Percentiles rank a stretch among this genome's conserved stretches.
Evolutionary conservation across 2,888 invertebrate genomes (phyloP).

Genomic region (Bibio marci): DNA sequence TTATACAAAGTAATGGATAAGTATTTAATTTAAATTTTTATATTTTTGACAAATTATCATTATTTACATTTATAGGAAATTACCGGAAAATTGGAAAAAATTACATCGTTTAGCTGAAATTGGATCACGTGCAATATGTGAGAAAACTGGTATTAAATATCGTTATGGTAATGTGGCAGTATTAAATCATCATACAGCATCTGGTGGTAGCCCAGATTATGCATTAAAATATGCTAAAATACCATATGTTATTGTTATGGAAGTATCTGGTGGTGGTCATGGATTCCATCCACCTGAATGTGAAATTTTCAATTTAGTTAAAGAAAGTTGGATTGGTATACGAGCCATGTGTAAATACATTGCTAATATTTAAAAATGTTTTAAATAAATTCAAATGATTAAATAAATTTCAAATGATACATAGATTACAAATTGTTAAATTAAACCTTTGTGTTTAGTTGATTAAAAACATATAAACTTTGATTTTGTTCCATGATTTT

Average conservation of each 20-base stretch:
- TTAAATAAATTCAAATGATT: background rate
- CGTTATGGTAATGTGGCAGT: constrained; percentile 24
- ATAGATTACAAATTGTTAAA: too few species aligned
- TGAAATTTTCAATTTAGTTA: constrained; percentile 20
- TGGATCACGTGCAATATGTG: constrained; percentile 22
- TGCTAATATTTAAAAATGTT: constrained; percentile 8
- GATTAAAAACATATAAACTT: too few species aligned
- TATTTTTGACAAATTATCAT: too few species aligned
- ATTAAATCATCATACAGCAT: constrained; percentile 19
- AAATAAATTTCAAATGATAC: too few species aligned
- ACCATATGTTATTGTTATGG: constrained; percentile 26
- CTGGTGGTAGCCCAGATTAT: constrained; percentile 27
- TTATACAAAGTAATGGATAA: constrained; percentile 2
- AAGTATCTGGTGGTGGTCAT: constrained; percentile 20
- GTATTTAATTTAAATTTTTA: too few species aligned
- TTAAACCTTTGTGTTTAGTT: too few species aligned
- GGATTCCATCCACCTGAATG: constrained; percentile 27
- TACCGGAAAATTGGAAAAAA: constrained; percentile 17
- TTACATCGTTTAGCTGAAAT: constrained; percentile 21
- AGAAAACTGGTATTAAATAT: constrained; percentile 22
- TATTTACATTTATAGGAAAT: too few species aligned
- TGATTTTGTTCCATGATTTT: too few species aligned
- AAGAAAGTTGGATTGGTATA: constrained; percentile 28
- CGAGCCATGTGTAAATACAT: constrained; percentile 26
- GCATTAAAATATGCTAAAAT: constrained; percentile 22